Percentiles rank a stretch among this genome's conserved stretches.
Conservation (phyloP, 92 coral and sea anemone genomes). For the Paragorgia papillata region DNA sequence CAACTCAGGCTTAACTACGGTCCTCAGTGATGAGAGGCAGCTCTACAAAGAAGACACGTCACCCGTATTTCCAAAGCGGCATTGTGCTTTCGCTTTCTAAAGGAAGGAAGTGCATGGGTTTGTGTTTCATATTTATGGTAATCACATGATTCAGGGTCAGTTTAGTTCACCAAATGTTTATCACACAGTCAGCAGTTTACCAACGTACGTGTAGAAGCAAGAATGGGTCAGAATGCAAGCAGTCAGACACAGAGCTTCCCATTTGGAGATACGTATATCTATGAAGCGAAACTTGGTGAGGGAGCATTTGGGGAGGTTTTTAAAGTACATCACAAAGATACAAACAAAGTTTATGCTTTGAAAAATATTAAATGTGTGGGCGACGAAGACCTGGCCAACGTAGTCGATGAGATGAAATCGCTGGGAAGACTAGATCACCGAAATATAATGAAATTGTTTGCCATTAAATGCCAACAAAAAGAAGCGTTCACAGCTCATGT, state of each 20-base stretch:
- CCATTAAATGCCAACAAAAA: conserved; percentile 38
- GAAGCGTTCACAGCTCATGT: conserved; percentile 38
- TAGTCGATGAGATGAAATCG: conserved; percentile 47
- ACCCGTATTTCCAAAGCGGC: too few species aligned
- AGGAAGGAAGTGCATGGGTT: neutral
- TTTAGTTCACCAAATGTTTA: too few species aligned
- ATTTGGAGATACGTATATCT: neutral
- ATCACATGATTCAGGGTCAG: neutral
- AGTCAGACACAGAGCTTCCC: too few species aligned
- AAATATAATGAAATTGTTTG: conserved; percentile 46
- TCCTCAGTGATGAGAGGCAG: too few species aligned
- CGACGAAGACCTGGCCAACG: conserved; percentile 48
- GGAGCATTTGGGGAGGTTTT: conserved; percentile 79
- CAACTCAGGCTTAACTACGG: too few species aligned
- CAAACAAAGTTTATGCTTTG: conserved; percentile 54
- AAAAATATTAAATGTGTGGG: conserved; percentile 57
- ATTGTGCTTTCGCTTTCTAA: neutral
- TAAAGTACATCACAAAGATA: conserved; percentile 45
- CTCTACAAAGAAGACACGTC: too few species aligned
- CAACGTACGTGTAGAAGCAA: too few species aligned
- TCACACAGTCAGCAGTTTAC: too few species aligned
- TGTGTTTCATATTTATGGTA: neutral
- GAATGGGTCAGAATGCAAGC: neutral
- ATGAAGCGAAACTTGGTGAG: conserved; percentile 45
- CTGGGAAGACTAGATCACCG: conserved; percentile 52